A percentile compares a stretch with the other conserved stretches of the same genome.
These are phyloP conservation scores for Meteorus sp. DNA, from an alignment of 1,140 invertebrate species.

Conservation along the genomic window DNA sequence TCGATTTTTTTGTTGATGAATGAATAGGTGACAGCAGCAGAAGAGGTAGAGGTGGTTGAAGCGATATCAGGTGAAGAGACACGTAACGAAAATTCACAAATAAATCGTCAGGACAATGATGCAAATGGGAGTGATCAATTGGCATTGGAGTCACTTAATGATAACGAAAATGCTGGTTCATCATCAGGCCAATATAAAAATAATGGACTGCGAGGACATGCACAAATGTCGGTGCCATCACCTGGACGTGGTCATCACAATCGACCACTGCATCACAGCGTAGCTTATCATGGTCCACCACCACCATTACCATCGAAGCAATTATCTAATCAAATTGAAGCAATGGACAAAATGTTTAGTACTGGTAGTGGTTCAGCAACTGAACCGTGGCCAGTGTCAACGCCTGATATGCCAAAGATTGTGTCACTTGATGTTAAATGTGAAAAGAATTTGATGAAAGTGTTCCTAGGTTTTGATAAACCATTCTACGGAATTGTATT, in stretches of 20 bases:
- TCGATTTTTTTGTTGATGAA: conserved; percentile 34
- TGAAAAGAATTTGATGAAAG: conserved; percentile 92
- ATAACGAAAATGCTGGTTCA: conserved; percentile 59
- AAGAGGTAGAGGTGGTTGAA: conserved; percentile 69
- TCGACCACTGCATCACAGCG: conserved; percentile 59
- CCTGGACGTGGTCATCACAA: conserved; percentile 52
- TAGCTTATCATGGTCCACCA: conserved; percentile 69
- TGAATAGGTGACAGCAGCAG: conserved; percentile 59
- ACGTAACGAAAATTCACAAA: conserved; percentile 51
- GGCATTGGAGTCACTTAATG: conserved; percentile 66
- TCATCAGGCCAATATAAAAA: conserved; percentile 46
- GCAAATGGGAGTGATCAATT: conserved; percentile 64
- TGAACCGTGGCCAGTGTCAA: conserved; percentile 79
- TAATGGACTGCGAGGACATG: conserved; percentile 58
- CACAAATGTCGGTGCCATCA: conserved; percentile 58
- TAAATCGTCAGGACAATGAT: conserved; percentile 43
- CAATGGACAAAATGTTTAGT: conserved; percentile 64
- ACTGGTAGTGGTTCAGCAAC: conserved; percentile 49
- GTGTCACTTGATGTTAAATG: conserved; percentile 90
- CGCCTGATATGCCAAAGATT: conserved; percentile 88
- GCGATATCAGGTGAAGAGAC: conserved; percentile 62
- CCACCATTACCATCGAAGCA: conserved; percentile 62
- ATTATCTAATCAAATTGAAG: conserved; percentile 57
- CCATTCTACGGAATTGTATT: conserved; percentile 95
- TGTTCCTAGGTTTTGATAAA: conserved; percentile 89